These are phyloP conservation scores for Otolemur crassicaudatus DNA, from an alignment of 2,797 vertebrate genomes.

Conservation along the genomic window DNA sequence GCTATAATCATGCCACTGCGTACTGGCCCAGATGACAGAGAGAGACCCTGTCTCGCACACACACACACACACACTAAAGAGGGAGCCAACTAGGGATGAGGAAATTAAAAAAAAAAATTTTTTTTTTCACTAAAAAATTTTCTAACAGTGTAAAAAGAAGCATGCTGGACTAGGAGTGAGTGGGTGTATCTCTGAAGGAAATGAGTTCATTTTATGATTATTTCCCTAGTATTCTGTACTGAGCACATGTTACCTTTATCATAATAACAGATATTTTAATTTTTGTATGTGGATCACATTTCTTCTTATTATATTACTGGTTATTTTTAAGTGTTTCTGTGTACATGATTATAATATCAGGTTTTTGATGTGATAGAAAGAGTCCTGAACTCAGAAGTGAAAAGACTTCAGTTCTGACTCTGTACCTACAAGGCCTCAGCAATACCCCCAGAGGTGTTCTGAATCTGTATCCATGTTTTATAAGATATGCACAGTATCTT, in stretches of 20 bases:
- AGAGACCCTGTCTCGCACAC: too few relatives aligned
- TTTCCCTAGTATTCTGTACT: neutral
- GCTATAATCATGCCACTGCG: too few relatives aligned
- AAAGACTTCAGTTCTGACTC: neutral
- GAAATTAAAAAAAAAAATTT: neutral
- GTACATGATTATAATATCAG: neutral
- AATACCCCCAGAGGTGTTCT: neutral
- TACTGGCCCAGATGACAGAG: too few relatives aligned
- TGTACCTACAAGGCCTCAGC: neutral
- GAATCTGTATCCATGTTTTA: neutral
- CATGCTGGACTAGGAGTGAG: neutral
- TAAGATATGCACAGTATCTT: neutral
- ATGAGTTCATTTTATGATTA: neutral
- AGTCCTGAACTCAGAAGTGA: slow-evolving; percentile 8
- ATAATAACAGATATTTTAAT: neutral
- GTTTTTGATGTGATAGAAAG: neutral
- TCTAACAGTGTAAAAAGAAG: neutral
- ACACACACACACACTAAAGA: too few relatives aligned
- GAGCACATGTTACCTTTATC: neutral
- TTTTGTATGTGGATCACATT: neutral
- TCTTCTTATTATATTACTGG: slow-evolving; percentile 5
- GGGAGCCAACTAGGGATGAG: neutral
- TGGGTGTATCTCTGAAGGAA: neutral
- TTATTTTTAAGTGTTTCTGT: slow-evolving; percentile 5
- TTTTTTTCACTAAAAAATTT: neutral